Evolutionary conservation across 2,888 invertebrate genomes (phyloP), one percentile per base, ranked within the genome.

Genomic region (Drosophila tanythrix): DNA sequence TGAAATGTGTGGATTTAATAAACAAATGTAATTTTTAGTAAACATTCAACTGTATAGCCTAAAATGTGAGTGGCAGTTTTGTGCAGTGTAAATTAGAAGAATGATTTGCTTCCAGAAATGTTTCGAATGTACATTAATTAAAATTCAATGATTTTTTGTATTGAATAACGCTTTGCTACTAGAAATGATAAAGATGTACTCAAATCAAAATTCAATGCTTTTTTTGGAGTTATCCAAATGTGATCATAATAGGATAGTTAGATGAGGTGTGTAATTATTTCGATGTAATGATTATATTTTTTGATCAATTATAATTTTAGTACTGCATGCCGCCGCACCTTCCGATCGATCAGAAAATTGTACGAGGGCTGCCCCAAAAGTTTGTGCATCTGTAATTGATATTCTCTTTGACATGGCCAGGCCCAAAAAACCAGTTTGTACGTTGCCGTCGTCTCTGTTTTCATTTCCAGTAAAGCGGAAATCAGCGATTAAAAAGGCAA

Each of bases 401-500:
- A 40, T 56, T n/a, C n/a, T 43, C 15, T 10, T 21, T 8, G 29
- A 40, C 29, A 57, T n/a, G 13, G 38, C 27, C 18, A 15, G 40
- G 40, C 21, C 10, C 27, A 38, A 29, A 40, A 81, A 81, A 77
- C 78, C 73, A 61, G 83, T 77, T 74, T 81, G 25, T 13, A 8
- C 18, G 4, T 48, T 31, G 58, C 15, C 1, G 60, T 58, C 48
- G 53, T 72, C 68, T 66, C 69, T 48, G 52, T 69, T 68, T 74
- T 70, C 71, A 68, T 82, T 90, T 88, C 87, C 83, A 66, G 58
- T 63, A 83, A 89, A 85, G 79, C 90, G 90, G 85, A 85, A 88
- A 85, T 85, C 85, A 85, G 85, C 76, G 85, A 85, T 85, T 85
- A 89, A 89, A 72, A 70, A 53, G 60, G 38, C 72, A 61, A 76